Conservation (phyloP, 2,797 vertebrate species). For the Myotis daubentonii region DNA sequence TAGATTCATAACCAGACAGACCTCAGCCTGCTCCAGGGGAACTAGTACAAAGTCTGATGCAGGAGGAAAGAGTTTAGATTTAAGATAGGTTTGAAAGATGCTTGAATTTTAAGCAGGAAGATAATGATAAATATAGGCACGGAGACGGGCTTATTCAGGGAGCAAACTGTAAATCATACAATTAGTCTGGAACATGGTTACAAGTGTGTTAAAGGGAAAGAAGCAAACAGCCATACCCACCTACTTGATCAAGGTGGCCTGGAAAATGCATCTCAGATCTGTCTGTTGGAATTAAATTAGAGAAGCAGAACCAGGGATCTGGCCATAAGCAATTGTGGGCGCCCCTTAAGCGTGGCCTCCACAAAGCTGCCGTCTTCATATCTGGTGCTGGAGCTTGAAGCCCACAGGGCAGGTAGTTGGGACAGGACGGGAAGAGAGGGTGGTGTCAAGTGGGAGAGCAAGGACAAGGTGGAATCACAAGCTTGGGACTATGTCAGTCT, state of each 20-base stretch:
- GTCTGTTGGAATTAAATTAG: neutral
- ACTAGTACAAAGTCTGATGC: neutral
- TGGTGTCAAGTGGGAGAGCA: neutral
- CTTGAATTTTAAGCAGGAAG: neutral
- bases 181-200: neutral
- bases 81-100: neutral
- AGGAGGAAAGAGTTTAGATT: neutral
- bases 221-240: neutral
- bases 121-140: neutral
- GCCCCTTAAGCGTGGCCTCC: no score
- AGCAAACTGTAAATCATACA: neutral
- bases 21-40: neutral
- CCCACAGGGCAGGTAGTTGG: neutral
- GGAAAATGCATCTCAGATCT: neutral
- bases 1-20: neutral
- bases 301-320: neutral
- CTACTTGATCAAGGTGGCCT: neutral
- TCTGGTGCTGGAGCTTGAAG: neutral
- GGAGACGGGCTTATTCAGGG: neutral
- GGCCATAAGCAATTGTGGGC: neutral
- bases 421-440: neutral
- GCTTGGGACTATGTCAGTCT: neutral
- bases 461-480: neutral
- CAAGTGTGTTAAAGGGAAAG: neutral
- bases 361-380: neutral